Evolutionary conservation across 2,113 vertebrate genomes (phyloP).

Genomic region (Chionodraco myersi): DNA sequence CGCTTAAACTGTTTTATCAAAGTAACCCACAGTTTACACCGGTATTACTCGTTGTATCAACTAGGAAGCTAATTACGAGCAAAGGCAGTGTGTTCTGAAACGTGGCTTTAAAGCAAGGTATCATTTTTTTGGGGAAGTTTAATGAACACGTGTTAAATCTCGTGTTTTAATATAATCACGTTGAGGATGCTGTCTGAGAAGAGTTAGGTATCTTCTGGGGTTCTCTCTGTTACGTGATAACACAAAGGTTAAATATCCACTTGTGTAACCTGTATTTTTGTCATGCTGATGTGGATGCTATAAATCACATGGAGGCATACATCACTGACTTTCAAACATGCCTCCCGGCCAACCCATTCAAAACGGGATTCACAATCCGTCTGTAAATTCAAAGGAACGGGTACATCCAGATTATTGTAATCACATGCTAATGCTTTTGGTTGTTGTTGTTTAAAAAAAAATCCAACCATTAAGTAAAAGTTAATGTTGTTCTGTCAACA

Average conservation of each 20-base stretch:
- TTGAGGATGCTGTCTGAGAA: conserved; percentile 4
- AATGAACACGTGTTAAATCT: conserved; percentile 4
- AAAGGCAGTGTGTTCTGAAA: background rate
- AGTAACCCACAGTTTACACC: background rate
- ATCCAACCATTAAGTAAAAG: background rate
- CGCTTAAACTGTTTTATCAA: background rate
- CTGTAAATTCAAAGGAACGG: conserved; percentile 1
- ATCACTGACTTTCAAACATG: background rate
- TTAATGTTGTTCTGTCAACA: background rate
- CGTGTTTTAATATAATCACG: background rate
- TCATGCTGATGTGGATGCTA: background rate
- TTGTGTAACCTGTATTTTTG: conserved; percentile 16
- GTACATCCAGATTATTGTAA: background rate
- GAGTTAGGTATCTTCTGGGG: conserved; percentile 42
- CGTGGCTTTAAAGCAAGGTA: background rate
- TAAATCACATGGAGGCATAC: conserved; percentile 3
- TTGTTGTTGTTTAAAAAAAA: background rate
- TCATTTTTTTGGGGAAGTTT: background rate
- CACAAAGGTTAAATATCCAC: conserved; percentile 23
- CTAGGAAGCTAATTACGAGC: background rate
- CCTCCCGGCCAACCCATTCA: conserved; percentile 1
- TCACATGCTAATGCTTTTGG: too few species aligned
- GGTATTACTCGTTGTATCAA: background rate
- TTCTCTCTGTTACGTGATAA: conserved; percentile 33
- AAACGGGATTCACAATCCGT: conserved; percentile 20